phyloP scores from a whole-genome alignment of 2,797 vertebrate species.

The Pelodytes ibericus region DNA sequence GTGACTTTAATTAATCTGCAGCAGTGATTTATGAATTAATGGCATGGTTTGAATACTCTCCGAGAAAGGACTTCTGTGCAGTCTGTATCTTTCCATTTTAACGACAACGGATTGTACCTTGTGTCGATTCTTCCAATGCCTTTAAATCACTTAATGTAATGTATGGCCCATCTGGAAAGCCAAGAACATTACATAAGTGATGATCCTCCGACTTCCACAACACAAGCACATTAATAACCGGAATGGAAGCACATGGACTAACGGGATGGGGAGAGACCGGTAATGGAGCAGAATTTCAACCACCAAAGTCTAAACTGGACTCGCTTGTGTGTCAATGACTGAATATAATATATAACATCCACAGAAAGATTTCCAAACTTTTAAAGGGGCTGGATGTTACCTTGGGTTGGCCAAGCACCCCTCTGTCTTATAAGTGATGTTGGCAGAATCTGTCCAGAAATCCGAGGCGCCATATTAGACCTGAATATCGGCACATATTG shows the following conservation, averaged over 20 bases:
- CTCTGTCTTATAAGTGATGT: too few relatives aligned
- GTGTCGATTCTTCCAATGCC: slow-evolving; percentile 15
- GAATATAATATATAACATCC: too few relatives aligned
- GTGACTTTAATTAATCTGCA: background rate
- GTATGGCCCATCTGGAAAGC: slow-evolving; percentile 37
- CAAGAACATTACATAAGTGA: slow-evolving; percentile 1
- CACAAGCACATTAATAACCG: slow-evolving; percentile 1
- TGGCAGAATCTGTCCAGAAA: too few relatives aligned
- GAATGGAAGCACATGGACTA: slow-evolving; percentile 1
- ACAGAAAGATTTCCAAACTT: too few relatives aligned
- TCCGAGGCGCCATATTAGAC: too few relatives aligned
- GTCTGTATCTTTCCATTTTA: slow-evolving; percentile 36
- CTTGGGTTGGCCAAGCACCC: too few relatives aligned
- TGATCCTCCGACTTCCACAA: slow-evolving; percentile 9
- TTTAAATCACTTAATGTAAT: slow-evolving; percentile 24
- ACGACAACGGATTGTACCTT: slow-evolving; percentile 12
- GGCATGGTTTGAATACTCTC: background rate
- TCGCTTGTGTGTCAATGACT: too few relatives aligned
- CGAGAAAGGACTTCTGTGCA: background rate
- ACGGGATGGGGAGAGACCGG: background rate
- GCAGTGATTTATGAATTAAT: background rate
- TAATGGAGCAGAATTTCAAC: background rate
- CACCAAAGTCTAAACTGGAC: background rate
- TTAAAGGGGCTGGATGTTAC: too few relatives aligned
- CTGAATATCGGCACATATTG: too few relatives aligned